Conservation (phyloP, 2,113 vertebrate genomes). For the Urocynchramus pylzowi region DNA sequence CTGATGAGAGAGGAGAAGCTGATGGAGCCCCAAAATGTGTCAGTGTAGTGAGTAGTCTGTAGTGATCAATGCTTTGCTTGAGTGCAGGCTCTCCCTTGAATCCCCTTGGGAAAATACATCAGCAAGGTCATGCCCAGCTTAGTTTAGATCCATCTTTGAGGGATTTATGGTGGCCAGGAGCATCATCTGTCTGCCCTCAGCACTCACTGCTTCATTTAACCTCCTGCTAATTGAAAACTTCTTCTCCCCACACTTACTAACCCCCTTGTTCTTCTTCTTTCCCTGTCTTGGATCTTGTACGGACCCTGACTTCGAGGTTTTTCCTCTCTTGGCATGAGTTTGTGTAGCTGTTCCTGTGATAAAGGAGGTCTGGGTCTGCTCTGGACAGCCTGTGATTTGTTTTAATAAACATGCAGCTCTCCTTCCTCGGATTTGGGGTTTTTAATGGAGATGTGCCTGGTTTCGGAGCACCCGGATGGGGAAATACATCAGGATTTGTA, state of each 20-base stretch:
- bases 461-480: rapidly evolving
- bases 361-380: not conserved
- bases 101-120: not conserved
- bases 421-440: not conserved
- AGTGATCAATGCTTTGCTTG: not conserved
- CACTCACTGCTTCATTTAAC: not conserved
- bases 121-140: not conserved
- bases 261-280: not conserved
- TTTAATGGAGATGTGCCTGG: not conserved
- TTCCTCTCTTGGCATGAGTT: not conserved
- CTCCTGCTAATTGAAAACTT: not conserved
- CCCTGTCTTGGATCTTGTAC: not conserved
- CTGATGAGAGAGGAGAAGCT: not conserved
- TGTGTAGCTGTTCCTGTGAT: not conserved
- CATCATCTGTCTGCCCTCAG: not conserved
- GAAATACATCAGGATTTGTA: not conserved
- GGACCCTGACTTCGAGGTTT: not conserved
- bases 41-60: not conserved
- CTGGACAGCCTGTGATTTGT: not conserved
- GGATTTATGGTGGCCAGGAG: not conserved
- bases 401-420: not conserved
- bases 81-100: not conserved
- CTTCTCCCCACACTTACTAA: not conserved
- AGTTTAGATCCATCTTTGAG: not conserved
- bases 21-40: not conserved